phyloP scores from a whole-genome alignment of 2,113 vertebrate genomes.

The Ahaetulla prasina region DNA sequence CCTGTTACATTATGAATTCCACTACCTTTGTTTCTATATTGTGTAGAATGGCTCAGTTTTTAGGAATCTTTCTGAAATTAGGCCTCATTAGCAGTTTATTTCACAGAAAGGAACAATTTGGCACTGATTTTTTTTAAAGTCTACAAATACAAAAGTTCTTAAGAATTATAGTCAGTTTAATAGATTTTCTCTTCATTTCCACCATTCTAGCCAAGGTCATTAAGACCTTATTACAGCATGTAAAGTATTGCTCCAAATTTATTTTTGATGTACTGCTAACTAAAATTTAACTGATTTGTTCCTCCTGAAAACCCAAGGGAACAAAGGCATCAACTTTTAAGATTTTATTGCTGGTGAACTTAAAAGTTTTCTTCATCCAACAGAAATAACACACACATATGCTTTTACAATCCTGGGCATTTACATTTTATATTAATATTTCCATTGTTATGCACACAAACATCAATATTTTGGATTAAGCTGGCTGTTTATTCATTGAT shows the following conservation, averaged over 20 bases:
- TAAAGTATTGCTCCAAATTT: conserved; percentile 22
- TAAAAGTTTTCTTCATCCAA: conserved; percentile 15
- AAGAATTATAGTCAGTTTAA: conserved; percentile 26
- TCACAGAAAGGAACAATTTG: conserved; percentile 40
- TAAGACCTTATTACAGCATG: not conserved
- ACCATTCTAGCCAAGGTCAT: not conserved
- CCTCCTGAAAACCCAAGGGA: not conserved
- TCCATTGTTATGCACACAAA: not conserved
- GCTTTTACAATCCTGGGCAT: conserved; percentile 2
- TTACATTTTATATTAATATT: not conserved
- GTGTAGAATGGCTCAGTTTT: not conserved
- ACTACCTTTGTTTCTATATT: not conserved
- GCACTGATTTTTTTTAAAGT: conserved; percentile 53
- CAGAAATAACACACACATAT: conserved; percentile 19
- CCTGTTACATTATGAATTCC: not conserved
- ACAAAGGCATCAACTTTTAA: not conserved
- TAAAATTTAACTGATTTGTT: not conserved
- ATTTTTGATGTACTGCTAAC: not conserved
- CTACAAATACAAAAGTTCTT: conserved; percentile 42
- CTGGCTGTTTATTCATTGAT: not conserved
- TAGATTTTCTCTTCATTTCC: conserved; percentile 9
- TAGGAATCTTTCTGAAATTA: not conserved
- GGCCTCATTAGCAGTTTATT: not conserved
- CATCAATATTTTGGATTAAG: not conserved
- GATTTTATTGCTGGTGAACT: conserved; percentile 68